These are phyloP conservation scores for Neotoxoptera formosana DNA, from an alignment of 1,140 invertebrate genomes.

Conservation along the genomic window DNA sequence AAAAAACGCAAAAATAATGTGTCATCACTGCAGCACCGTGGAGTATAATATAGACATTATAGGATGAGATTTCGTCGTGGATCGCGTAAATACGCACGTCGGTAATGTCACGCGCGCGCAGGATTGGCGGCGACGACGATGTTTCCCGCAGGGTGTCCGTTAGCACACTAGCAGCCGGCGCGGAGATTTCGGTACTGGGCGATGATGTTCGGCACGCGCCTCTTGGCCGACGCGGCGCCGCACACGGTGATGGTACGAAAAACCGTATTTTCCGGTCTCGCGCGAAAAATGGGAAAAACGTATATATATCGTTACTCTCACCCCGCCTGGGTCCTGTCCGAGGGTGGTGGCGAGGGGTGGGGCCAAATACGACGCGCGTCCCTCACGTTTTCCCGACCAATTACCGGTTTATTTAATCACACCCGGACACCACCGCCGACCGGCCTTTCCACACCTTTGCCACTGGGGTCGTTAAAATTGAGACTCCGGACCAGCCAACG, in stretches of 20 bases:
- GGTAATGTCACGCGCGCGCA: too few species aligned
- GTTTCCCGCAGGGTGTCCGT: conserved; percentile 13
- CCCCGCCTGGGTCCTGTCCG: neutral
- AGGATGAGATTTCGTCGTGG: neutral
- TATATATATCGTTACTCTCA: neutral
- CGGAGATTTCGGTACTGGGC: conserved; percentile 54
- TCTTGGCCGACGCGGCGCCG: neutral
- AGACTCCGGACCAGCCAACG: neutral
- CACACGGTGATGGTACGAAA: conserved; percentile 13
- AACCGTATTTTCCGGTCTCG: conserved; percentile 43
- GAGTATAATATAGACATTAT: neutral
- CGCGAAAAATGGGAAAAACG: neutral
- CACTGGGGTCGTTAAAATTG: neutral
- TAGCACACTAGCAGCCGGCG: conserved; percentile 40
- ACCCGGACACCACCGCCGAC: neutral
- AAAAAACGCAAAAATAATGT: neutral
- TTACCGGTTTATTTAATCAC: conserved; percentile 54
- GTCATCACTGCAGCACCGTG: neutral
- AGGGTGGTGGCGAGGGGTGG: neutral
- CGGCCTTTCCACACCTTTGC: neutral
- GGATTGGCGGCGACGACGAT: neutral
- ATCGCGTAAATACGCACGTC: conserved; percentile 6
- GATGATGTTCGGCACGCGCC: conserved; percentile 55
- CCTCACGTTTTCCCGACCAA: conserved; percentile 49
- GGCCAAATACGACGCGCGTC: conserved; percentile 29